Percentiles rank a stretch among this genome's conserved stretches.
These are phyloP conservation scores for Leucoraja erinaceus DNA, from an alignment of 2,113 vertebrate species.

Conservation along the genomic window DNA sequence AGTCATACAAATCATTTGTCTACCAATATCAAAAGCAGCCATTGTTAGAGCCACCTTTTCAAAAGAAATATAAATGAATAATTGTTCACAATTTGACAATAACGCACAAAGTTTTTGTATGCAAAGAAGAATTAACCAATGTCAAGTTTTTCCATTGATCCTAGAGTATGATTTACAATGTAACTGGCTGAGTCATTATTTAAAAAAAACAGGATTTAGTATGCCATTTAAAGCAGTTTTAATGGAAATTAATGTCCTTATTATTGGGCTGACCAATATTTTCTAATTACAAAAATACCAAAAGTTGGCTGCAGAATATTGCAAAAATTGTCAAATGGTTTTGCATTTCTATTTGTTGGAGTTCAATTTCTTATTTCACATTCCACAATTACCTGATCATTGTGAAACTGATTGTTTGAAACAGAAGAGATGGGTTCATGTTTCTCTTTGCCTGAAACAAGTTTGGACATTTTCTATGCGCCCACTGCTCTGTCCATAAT, in stretches of 20 bases:
- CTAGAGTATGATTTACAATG: not conserved
- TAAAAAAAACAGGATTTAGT: not conserved
- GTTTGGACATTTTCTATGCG: not conserved
- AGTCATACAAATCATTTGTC: not conserved
- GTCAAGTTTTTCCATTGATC: not conserved
- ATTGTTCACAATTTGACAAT: not conserved
- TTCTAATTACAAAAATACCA: not conserved
- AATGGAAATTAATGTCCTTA: not conserved
- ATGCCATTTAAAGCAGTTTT: not conserved
- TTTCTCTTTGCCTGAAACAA: not conserved
- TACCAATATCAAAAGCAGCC: not conserved
- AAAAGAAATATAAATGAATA: not conserved
- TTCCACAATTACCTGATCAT: not conserved
- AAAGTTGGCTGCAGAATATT: not conserved
- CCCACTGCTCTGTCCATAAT: not conserved
- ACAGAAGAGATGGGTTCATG: not conserved
- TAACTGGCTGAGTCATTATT: not conserved
- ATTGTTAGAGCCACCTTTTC: not conserved
- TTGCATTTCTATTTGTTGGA: not conserved
- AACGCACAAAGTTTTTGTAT: not conserved
- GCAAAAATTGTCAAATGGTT: not conserved
- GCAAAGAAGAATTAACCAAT: not conserved
- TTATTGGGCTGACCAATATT: not conserved
- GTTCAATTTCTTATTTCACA: slow-evolving; percentile 6
- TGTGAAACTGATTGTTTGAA: not conserved